Conservation (phyloP, 1,140 invertebrate genomes). For the Pseudomyrmex cubaensis region DNA sequence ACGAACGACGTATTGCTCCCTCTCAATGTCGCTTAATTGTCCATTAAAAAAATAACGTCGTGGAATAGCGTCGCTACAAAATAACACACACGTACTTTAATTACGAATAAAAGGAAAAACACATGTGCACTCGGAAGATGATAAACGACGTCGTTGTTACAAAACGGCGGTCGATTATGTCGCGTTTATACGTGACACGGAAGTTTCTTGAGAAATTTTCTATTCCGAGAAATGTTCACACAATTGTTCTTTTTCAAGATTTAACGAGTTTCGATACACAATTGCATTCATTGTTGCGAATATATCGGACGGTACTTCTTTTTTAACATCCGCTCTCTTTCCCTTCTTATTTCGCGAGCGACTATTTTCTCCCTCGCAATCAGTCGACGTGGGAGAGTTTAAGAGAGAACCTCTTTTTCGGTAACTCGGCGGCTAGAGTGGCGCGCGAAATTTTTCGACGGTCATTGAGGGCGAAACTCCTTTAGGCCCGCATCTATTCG, state of each 20-base stretch:
- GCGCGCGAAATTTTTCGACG: slow-evolving; percentile 13
- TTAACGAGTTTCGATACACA: background rate
- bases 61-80: background rate
- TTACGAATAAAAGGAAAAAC: background rate
- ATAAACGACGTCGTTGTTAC: background rate
- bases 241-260: background rate
- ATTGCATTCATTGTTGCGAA: background rate
- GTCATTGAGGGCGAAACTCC: background rate
- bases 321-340: slow-evolving; percentile 1
- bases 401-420: background rate
- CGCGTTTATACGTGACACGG: too few species aligned
- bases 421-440: background rate
- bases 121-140: background rate
- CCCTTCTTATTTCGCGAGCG: too few species aligned
- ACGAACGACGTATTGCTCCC: background rate
- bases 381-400: background rate
- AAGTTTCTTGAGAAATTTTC: slow-evolving; percentile 1
- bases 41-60: slow-evolving; percentile 14
- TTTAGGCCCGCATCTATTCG: slow-evolving; percentile 17
- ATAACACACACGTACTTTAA: slow-evolving; percentile 44
- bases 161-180: slow-evolving; percentile 4
- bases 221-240: background rate
- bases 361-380: background rate
- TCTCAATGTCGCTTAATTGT: slow-evolving; percentile 27
- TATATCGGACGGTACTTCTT: background rate